A percentile compares a stretch with the other conserved stretches of the same genome.
These are phyloP conservation scores for Sarcoramphus papa DNA, from an alignment of 2,797 vertebrate species.

Conservation along the genomic window DNA sequence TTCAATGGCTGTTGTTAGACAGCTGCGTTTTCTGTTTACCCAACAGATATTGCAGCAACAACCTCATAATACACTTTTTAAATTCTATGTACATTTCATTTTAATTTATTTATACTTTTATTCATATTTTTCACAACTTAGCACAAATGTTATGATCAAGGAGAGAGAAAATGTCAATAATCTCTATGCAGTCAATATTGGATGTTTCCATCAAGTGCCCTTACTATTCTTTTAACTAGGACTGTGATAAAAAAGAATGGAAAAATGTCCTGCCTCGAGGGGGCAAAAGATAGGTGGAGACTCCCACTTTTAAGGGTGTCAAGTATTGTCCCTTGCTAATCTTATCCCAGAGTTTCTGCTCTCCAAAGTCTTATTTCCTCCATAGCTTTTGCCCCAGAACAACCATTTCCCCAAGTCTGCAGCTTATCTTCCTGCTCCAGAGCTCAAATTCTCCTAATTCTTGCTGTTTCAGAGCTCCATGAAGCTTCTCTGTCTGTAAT, in stretches of 20 bases:
- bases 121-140: neutral
- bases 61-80: neutral
- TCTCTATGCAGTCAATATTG: neutral
- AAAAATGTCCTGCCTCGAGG: neutral
- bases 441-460: neutral
- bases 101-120: conserved; percentile 20
- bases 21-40: conserved; percentile 54
- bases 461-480: neutral
- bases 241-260: neutral
- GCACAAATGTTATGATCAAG: neutral
- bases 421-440: neutral
- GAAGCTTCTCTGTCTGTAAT: neutral
- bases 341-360: neutral
- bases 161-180: neutral
- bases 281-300: neutral
- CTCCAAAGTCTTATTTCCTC: neutral
- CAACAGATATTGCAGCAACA: conserved; percentile 14
- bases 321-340: neutral
- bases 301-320: neutral
- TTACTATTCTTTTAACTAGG: neutral
- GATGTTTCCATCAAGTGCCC: neutral
- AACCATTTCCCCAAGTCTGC: neutral
- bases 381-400: neutral
- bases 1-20: conserved; percentile 38
- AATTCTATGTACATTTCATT: neutral